Evolutionary conservation across 35 echinoderm and acorn worm species (phyloP).

Genomic region (Lytechinus pictus): DNA sequence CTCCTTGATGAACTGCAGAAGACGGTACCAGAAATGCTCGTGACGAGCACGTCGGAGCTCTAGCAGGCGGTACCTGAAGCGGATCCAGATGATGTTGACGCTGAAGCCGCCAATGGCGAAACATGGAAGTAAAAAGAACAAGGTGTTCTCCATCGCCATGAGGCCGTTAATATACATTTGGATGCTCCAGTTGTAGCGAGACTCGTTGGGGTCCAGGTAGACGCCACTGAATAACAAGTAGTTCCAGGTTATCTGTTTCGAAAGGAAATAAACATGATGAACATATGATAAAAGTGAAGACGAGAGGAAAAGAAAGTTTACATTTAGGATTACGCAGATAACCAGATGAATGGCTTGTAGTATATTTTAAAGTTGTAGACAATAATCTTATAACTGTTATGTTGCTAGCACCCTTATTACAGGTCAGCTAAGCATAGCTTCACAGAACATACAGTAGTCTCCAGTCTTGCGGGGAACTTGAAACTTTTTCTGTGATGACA

Average conservation of each 20-base stretch:
- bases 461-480: too few species aligned
- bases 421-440: too few species aligned
- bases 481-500: too few species aligned
- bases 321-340: too few species aligned
- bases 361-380: too few species aligned
- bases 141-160: conserved; percentile 66
- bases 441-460: too few species aligned
- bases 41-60: conserved; percentile 45
- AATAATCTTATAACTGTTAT: too few species aligned
- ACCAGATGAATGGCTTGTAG: too few species aligned
- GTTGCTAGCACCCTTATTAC: too few species aligned
- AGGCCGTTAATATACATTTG: conserved; percentile 62
- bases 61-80: conserved; percentile 47
- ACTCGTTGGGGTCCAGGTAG: neutral
- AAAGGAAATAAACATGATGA: neutral
- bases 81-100: conserved; percentile 59
- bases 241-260: conserved; percentile 40
- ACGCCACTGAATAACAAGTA: conserved; percentile 38
- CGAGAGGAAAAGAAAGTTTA: too few species aligned
- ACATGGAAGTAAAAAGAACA: conserved; percentile 59
- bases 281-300: neutral
- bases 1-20: conserved; percentile 61
- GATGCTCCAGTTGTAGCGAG: neutral
- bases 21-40: conserved; percentile 48
- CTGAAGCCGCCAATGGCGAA: conserved; percentile 69